Base-by-base conservation (phyloP, 2,888 invertebrate species). In the Yponomeuta evonymella region DNA sequence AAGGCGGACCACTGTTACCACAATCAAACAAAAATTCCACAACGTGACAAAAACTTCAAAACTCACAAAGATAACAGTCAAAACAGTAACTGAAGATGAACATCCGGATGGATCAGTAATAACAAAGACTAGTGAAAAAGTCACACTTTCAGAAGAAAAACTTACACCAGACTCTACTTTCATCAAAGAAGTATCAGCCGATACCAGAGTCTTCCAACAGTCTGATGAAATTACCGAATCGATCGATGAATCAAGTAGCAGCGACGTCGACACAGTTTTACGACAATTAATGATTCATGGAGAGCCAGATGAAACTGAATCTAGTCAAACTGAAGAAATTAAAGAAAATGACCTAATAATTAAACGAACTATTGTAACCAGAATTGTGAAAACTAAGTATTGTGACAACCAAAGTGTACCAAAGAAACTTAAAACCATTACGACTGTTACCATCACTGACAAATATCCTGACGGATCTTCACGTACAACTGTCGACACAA, bases 391-490 rank as follows among this genome's bases (percentile, higher is more conserved):
- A 79, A 85, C 79, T 5, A 86, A 81, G 72, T 88, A 85, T 73
- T 75, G 76, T 30, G 81, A 90, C 73, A 73, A 58, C 48, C 73
- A 76, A 43, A 85, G 83, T 66, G 58, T 75, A 12, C 29, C 79
- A 33, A 78, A 73, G 72, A 90, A 88, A 80, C 70, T 87, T 1
- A 89, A 89, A 75, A 85, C 78, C 2, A 79, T 85, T 0, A 87
- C 83, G 2, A 85, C 81, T 58, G 74, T 85, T 2, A 87, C 86
- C n/a, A 90, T 86, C 10, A 83, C 82, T 66, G 90, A 92, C 73
- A 79, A 81, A 73, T 88, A 87, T 76, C 90, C 90, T 64, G 90
- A 91, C 77, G 88, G 88, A 2, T 80, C 84, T 43, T 75, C 79
- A 15, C 81, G 79, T 64, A 87, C 87, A 10, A 83, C 84, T 48